A percentile compares a stretch with the other conserved stretches of the same genome.
Conservation (phyloP, 2,797 vertebrate genomes). For the Brachymystax lenok region DNA sequence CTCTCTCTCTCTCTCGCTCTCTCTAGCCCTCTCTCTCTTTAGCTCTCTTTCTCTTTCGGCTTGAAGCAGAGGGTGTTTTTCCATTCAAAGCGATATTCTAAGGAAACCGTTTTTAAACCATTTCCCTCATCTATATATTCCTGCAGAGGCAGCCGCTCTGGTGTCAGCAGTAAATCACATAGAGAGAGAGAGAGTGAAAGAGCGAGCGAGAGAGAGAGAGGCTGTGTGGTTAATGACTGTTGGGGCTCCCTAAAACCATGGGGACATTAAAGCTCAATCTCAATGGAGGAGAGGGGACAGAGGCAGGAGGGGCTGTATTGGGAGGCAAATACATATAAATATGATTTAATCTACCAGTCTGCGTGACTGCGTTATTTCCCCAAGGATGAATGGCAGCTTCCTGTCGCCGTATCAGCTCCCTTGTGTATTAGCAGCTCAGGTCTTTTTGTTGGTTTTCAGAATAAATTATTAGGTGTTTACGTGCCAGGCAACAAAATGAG, state of each 20-base stretch:
- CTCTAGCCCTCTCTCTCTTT: background rate
- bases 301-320: slow-evolving; percentile 1
- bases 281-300: slow-evolving; percentile 26
- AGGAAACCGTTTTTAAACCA: slow-evolving; percentile 5
- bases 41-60: background rate
- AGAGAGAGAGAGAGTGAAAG: background rate
- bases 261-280: background rate
- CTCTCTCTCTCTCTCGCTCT: background rate
- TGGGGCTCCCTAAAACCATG: background rate
- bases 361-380: slow-evolving; percentile 66
- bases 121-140: slow-evolving; percentile 23
- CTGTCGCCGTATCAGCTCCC: background rate
- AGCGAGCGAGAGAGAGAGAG: background rate
- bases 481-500: background rate
- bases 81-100: background rate
- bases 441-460: background rate
- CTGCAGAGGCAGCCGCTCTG: background rate
- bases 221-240: background rate
- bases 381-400: slow-evolving; percentile 24
- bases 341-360: slow-evolving; percentile 66
- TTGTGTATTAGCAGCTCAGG: background rate
- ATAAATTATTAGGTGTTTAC: background rate
- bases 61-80: background rate
- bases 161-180: slow-evolving; percentile 13
- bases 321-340: slow-evolving; percentile 57